Base-by-base conservation (phyloP, 1,140 invertebrate species). In the Piezodorus guildinii region DNA sequence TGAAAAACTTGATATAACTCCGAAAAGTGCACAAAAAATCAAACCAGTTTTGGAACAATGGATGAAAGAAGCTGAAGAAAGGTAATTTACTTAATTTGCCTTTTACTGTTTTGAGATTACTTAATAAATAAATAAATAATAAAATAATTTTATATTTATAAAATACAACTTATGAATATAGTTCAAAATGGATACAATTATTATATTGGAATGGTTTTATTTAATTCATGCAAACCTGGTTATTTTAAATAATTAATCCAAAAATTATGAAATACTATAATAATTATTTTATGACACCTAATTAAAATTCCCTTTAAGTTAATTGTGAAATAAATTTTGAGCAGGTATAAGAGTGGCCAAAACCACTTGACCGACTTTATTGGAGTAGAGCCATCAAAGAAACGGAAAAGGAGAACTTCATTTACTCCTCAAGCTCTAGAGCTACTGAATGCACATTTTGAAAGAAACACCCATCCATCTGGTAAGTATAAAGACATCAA, bases 1-100 rank as follows among this genome's bases (percentile, higher is more conserved):
- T 85, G 95, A 98, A 81, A 98, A 98, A 82, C 82, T 98, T 77
- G 95, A 98, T 81, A 98, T 98, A 72, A 98, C 94, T 73, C 94
- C 94, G 75, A 96, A 97, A 82, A 96, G 94, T 83, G 94, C 95
- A 68, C 91, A 96, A 80, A 98, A 97, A 84, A 98, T 98, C 73
- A 97, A 96, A 78, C 95, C 95, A 68, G 94, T 98, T 67, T 81
- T 98, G 72, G 94, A 97, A 77, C 83, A 88, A 77, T 98, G 94
- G 94, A 96, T 98, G 93, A 90, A 90, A 77, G 93, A 96, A 78
- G 92, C 94, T 34, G 92, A 96, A 82, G 91, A 94, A 81, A 94
- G 89, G 88, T 92, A 83, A 39, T 39, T 39, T 39, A 39, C 34
- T 39, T 39, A 39, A 39, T 39, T 8, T 39, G 34, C 34, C 27